Base-by-base conservation (phyloP, 2,888 invertebrate genomes). In the Notodonta ziczac region DNA sequence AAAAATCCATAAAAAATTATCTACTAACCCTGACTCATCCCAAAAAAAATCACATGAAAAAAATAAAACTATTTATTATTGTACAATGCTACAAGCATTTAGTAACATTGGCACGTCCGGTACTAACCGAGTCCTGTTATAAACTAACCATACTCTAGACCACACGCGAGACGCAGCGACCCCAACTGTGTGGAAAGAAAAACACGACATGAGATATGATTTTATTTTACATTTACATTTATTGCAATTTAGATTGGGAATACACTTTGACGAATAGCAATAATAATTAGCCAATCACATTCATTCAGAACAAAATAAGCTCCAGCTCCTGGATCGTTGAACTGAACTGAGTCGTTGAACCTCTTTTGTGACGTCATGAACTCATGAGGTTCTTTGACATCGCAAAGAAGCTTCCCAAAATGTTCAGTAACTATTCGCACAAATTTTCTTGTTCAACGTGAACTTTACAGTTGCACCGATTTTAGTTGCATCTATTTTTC, bases 141-240 rank as follows among this genome's bases (percentile, higher is more conserved):
- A 59, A 69, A 78, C 74, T 74, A 77, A 77, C 75, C 76, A 67
- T 48, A 54, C 57, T 61, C 58, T 67, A 63, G 69, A 63, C 69
- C 65, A 63, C 63, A 70, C 72, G 62, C 73, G 64, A 62, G 62
- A 65, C 64, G 78, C 73, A 59, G 65, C 77, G 61, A 65, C 78
- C 70, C 79, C 73, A 70, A 72, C 81, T 77, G 84, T 83, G 81
- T 77, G 69, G 69, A 75, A 84, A 82, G 70, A 84, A 79, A 86
- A 85, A 83, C 74, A 83, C 76, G 70, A 72, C 66, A 64, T 84
- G 57, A 86, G 77, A 78, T 67, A 72, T 32, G 52, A 24, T 71
- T 78, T 76, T 75, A 70, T 72, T 53, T 46, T 42, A 67, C 58
- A 54, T 44, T 58, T 64, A 78, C 67, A 72, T 48, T 61, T 60